Evolutionary conservation across 2,113 vertebrate genomes (phyloP).

Genomic region (Suncus etruscus): DNA sequence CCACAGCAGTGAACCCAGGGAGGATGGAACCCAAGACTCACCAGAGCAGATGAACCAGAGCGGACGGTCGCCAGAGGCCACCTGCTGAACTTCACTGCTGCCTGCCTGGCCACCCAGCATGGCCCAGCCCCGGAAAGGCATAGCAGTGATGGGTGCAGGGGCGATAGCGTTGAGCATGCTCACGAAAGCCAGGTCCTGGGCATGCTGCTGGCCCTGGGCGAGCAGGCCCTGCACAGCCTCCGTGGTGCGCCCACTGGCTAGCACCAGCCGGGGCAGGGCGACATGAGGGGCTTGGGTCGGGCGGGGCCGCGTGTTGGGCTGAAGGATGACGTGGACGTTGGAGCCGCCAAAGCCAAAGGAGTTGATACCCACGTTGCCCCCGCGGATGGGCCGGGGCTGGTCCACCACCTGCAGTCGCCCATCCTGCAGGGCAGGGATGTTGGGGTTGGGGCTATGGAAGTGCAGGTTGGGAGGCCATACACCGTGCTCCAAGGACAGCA

Average conservation of each 20-base stretch:
- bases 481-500: conserved; percentile 94
- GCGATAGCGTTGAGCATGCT: conserved; percentile 93
- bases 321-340: conserved; percentile 95
- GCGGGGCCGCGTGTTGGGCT: conserved; percentile 82
- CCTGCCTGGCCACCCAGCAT: conserved; percentile 88
- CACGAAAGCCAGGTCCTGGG: conserved; percentile 86
- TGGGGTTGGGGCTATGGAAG: conserved; percentile 91
- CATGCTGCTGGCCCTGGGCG: conserved; percentile 86
- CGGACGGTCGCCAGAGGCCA: conserved; percentile 86
- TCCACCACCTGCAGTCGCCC: conserved; percentile 91
- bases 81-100: conserved; percentile 89
- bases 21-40: conserved; percentile 77
- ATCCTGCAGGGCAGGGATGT: conserved; percentile 92
- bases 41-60: conserved; percentile 98
- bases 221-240: conserved; percentile 90
- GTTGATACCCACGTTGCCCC: conserved; percentile 93
- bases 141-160: conserved; percentile 82
- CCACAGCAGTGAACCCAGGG: too few species aligned
- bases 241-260: conserved; percentile 92
- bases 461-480: conserved; percentile 97
- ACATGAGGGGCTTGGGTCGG: neutral
- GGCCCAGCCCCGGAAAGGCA: conserved; percentile 94
- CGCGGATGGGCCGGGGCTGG: conserved; percentile 90
- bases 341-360: conserved; percentile 98
- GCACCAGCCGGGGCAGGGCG: conserved; percentile 87